Evolutionary conservation across 2,113 vertebrate genomes (phyloP).

Genomic region (Esox niger): DNA sequence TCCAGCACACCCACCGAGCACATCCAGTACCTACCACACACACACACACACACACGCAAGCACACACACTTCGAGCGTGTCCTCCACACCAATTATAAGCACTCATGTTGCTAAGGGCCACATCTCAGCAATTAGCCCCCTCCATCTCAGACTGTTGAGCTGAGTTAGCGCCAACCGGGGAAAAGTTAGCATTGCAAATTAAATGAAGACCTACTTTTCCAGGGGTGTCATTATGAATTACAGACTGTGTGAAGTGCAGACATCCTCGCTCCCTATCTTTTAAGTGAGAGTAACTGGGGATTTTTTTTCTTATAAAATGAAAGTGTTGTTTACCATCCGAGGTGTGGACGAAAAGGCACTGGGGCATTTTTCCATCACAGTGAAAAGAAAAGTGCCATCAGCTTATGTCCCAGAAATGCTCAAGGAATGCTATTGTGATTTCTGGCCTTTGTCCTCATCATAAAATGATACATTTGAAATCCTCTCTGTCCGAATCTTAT

Average conservation of each 20-base stretch:
- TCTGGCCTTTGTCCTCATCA: conserved; percentile 24
- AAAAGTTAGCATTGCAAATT: conserved; percentile 63
- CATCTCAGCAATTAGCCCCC: conserved; percentile 66
- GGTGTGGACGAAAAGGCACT: no score
- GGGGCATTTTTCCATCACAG: no score
- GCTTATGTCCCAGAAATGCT: conserved; percentile 16
- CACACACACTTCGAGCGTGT: conserved; percentile 59
- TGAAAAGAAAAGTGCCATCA: conserved; percentile 8
- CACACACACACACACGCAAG: neutral
- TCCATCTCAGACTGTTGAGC: conserved; percentile 43
- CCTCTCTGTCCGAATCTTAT: neutral
- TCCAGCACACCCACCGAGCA: neutral
- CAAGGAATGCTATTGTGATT: conserved; percentile 28
- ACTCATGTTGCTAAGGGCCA: conserved; percentile 63
- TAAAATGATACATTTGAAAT: conserved; percentile 35
- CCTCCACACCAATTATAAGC: conserved; percentile 57
- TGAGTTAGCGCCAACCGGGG: conserved; percentile 44
- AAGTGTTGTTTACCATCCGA: no score
- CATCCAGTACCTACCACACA: neutral
- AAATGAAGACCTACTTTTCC: conserved; percentile 54
- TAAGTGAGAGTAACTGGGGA: conserved; percentile 29
- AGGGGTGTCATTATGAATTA: conserved; percentile 61
- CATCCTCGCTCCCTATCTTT: conserved; percentile 52
- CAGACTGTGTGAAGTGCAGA: conserved; percentile 61
- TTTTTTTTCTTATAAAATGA: no score